These are phyloP conservation scores for Syrrhaptes paradoxus DNA, from an alignment of 2,113 vertebrate species.

Conservation along the genomic window DNA sequence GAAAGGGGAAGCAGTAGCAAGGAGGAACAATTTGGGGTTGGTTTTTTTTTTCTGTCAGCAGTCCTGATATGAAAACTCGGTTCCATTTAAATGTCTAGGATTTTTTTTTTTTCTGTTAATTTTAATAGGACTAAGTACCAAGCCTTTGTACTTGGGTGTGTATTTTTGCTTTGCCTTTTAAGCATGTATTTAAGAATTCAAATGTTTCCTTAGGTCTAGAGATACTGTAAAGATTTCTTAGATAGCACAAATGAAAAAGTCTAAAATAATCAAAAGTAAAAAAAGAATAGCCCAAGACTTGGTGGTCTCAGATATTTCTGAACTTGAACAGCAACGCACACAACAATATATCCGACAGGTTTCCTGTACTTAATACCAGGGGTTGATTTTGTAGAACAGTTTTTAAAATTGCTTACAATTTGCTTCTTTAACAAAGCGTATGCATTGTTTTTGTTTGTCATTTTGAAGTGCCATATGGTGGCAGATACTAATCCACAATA, in stretches of 20 bases:
- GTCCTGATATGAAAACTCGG: not conserved
- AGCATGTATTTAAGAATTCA: not conserved
- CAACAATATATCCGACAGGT: not conserved
- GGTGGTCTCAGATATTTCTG: not conserved
- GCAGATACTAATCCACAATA: conserved; percentile 44
- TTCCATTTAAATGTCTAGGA: not conserved
- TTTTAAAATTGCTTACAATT: not conserved
- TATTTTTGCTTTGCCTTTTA: not conserved
- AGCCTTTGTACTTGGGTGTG: not conserved
- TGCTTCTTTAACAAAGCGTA: not conserved
- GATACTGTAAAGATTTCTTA: not conserved
- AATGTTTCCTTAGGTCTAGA: not conserved
- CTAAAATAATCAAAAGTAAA: not conserved
- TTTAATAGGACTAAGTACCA: not conserved
- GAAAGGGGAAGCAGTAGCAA: not conserved
- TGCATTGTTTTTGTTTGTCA: conserved; percentile 30
- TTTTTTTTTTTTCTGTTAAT: not conserved
- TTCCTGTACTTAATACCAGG: not conserved
- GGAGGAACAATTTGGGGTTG: not conserved
- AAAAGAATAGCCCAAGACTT: not conserved
- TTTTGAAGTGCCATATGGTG: conserved; percentile 62
- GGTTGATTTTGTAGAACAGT: not conserved
- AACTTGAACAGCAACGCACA: not conserved
- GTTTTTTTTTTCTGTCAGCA: not conserved
- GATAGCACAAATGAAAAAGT: not conserved